Percentiles rank a stretch among this genome's conserved stretches.
phyloP scores from a whole-genome alignment of 2,797 vertebrate genomes.

The Mormyrops attenuatus region DNA sequence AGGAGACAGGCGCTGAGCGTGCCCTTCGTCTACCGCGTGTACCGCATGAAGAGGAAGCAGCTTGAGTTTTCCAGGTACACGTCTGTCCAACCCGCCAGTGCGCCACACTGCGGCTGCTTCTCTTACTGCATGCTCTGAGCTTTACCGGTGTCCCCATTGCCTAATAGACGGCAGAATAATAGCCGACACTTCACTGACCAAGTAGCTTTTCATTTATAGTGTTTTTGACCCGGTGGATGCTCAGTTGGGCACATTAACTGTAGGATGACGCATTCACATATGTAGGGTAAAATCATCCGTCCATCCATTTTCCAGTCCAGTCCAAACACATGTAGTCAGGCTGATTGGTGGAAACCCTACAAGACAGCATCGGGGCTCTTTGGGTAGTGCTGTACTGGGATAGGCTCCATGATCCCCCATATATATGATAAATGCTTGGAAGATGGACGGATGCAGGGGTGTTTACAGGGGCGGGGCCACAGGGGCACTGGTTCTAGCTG shows the following conservation, averaged over 20 bases:
- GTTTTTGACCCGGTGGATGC: neutral
- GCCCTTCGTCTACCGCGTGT: constrained; percentile 60
- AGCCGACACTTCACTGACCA: neutral
- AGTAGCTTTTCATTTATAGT: neutral
- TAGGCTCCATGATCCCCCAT: neutral
- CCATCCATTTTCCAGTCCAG: neutral
- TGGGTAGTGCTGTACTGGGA: too few relatives aligned
- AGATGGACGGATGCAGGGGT: neutral
- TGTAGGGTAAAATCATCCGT: neutral
- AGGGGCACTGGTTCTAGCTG: neutral
- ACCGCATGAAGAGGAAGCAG: constrained; percentile 50
- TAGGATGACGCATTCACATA: neutral
- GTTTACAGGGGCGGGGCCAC: neutral
- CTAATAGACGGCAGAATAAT: neutral
- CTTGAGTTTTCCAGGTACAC: constrained; percentile 55
- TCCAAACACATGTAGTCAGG: neutral
- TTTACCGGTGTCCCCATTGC: neutral
- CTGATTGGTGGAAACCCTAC: neutral
- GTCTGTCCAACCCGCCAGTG: neutral
- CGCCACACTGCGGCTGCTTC: neutral
- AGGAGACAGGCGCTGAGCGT: constrained; percentile 53
- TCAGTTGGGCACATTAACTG: neutral
- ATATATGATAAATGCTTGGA: neutral
- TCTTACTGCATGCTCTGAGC: neutral
- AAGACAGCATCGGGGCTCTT: neutral